Base-by-base conservation (phyloP, 2,888 invertebrate species). In the Drosophila mulleri region DNA sequence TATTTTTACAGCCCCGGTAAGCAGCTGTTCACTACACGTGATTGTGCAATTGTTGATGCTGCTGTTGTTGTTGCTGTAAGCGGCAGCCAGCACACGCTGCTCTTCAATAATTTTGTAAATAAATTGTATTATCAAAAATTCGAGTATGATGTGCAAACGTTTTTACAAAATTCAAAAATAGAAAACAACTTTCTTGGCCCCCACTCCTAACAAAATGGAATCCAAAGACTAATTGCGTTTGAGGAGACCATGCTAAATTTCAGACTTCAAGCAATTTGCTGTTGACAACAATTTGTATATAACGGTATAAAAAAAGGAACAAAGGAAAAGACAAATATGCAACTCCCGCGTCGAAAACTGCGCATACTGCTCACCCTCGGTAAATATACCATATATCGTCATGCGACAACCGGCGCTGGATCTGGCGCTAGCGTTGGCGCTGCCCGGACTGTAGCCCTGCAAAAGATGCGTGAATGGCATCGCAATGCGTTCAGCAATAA, bases 401-500 rank as follows among this genome's bases (percentile, higher is more conserved):
- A 70, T 26, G 65, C 70, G 20, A 63, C 65, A 16, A 56, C 45
- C 3, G 60, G 50, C 37, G 29, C 59, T 9, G 61, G 47, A 3
- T n/a, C 50, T 0, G 64, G 42, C 16, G 26, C 52, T 1, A 45
- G 47, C 3, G 29, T 53, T 1, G 45, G 52, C 0, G 23, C 53
- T 1, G 12, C 2, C 12, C 68, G 52, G 9, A 23, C 59, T 6
- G 68, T 37, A 4, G 54, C 73, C 1, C 44, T 85, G 8, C 79
- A 74, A 1, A 91, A 81, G 58, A 53, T 91, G 5, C 84, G 83
- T 9, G 85, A 85, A 68, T 76, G 91, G 72, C 88, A 93, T 35
- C 83, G 92, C 50, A 91, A 86, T 73, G 95, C 95, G 44, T 96
- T 96, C 87, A 94, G 93, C 85, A 92, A 93, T 44, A 96, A 95